These are phyloP conservation scores for Myxocyprinus asiaticus DNA, from an alignment of 2,113 vertebrate genomes.

Conservation along the genomic window DNA sequence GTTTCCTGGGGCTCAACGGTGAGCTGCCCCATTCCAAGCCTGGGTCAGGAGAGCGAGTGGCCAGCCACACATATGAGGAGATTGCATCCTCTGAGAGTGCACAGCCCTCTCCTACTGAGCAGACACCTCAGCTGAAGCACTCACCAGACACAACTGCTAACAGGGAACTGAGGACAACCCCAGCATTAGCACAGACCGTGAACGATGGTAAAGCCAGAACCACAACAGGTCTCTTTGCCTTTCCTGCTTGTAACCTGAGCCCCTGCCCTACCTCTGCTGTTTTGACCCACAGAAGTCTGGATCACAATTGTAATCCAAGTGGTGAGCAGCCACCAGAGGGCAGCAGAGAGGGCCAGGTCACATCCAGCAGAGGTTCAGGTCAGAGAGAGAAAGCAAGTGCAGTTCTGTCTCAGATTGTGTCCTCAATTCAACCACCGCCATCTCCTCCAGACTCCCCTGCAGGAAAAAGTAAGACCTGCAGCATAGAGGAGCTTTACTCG, in stretches of 20 bases:
- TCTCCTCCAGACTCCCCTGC: constrained; percentile 84
- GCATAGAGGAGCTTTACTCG: constrained; percentile 85
- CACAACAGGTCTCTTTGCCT: constrained; percentile 51
- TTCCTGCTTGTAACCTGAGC: constrained; percentile 13
- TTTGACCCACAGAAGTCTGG: constrained; percentile 67
- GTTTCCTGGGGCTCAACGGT: constrained; percentile 91
- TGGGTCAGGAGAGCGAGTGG: constrained; percentile 77
- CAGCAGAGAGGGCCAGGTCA: constrained; percentile 55
- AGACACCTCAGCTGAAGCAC: constrained; percentile 67
- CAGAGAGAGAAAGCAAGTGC: constrained; percentile 85
- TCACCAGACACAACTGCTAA: constrained; percentile 57
- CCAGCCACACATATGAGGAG: constrained; percentile 96
- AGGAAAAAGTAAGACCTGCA: constrained; percentile 75
- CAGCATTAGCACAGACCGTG: constrained; percentile 75
- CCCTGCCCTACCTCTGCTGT: constrained; percentile 36
- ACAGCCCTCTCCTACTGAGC: constrained; percentile 69
- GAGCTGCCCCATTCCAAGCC: constrained; percentile 80
- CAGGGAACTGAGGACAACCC: constrained; percentile 65
- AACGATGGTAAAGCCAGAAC: constrained; percentile 77
- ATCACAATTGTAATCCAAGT: constrained; percentile 67
- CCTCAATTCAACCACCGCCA: constrained; percentile 92
- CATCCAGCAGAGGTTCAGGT: constrained; percentile 42
- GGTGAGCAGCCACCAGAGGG: constrained; percentile 71
- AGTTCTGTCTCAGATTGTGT: constrained; percentile 93
- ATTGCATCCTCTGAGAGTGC: constrained; percentile 87